Percentiles rank a stretch among this genome's conserved stretches.
Conservation (phyloP, 2,113 vertebrate genomes). For the Mus pahari region DNA sequence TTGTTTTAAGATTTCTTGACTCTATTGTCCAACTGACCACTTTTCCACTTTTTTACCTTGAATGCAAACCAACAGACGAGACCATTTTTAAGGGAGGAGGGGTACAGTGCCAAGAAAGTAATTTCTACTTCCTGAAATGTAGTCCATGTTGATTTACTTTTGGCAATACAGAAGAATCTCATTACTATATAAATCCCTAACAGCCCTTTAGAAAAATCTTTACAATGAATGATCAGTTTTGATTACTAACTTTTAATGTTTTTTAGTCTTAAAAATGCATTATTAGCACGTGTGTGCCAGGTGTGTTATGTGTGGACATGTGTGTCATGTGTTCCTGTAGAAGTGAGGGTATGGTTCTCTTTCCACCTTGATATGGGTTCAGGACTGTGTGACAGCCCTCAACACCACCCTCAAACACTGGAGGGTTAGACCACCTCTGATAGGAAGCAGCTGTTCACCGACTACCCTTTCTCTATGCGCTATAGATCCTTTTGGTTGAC, state of each 20-base stretch:
- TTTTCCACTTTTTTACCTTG: conserved; percentile 57
- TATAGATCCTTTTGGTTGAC: neutral
- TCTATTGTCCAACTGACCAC: conserved; percentile 54
- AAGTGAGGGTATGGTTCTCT: neutral
- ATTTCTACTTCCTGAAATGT: conserved; percentile 68
- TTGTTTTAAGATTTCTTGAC: conserved; percentile 67
- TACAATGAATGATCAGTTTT: conserved; percentile 39
- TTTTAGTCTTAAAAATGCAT: neutral
- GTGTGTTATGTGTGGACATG: neutral
- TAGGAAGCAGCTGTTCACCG: neutral
- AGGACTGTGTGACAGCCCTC: neutral
- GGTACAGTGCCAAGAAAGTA: conserved; percentile 78
- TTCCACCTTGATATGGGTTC: neutral
- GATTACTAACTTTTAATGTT: neutral
- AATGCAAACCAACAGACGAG: conserved; percentile 78
- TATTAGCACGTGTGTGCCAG: neutral
- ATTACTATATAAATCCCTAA: neutral
- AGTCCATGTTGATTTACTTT: conserved; percentile 71
- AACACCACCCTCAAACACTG: neutral
- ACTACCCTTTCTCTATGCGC: neutral
- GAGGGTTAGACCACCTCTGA: neutral
- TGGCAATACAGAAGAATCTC: neutral
- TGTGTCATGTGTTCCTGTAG: neutral
- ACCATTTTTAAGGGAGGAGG: conserved; percentile 75
- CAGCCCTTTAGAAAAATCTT: neutral